phyloP scores from a whole-genome alignment of 2,888 invertebrate genomes.

The Agrochola litura region DNA sequence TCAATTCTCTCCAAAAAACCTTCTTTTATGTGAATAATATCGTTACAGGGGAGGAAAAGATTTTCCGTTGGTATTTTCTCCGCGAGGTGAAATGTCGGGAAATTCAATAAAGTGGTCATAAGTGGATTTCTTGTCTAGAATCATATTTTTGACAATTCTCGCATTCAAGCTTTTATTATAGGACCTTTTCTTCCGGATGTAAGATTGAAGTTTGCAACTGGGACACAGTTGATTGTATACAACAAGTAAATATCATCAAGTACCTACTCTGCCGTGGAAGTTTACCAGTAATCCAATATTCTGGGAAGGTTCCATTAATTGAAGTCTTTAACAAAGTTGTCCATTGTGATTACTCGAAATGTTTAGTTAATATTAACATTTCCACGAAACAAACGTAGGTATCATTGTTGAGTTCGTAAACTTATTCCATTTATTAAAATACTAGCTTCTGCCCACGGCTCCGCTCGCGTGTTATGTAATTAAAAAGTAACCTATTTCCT shows the following conservation, averaged over 20 bases:
- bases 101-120: constrained; percentile 87
- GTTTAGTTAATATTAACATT: constrained; percentile 50
- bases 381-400: constrained; percentile 30
- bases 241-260: constrained; percentile 30
- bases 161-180: constrained; percentile 76
- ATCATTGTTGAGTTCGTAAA: constrained; percentile 35
- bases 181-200: constrained; percentile 56
- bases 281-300: constrained; percentile 36
- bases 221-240: constrained; percentile 13
- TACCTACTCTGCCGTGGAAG: background rate
- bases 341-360: constrained; percentile 21
- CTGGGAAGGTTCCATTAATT: constrained; percentile 27
- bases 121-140: constrained; percentile 79
- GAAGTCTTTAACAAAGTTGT: constrained; percentile 19
- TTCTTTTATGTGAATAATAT: constrained; percentile 74
- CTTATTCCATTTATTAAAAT: constrained; percentile 50
- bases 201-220: constrained; percentile 35
- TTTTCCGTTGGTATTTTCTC: constrained; percentile 73
- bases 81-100: constrained; percentile 79
- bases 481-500: too few species aligned
- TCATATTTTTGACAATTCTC: constrained; percentile 80
- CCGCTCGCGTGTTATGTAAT: too few species aligned
- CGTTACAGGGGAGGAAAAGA: constrained; percentile 74
- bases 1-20: constrained; percentile 67
- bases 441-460: background rate